These are phyloP conservation scores for Gorsachius magnificus DNA, from an alignment of 2,797 vertebrate species.

Conservation along the genomic window DNA sequence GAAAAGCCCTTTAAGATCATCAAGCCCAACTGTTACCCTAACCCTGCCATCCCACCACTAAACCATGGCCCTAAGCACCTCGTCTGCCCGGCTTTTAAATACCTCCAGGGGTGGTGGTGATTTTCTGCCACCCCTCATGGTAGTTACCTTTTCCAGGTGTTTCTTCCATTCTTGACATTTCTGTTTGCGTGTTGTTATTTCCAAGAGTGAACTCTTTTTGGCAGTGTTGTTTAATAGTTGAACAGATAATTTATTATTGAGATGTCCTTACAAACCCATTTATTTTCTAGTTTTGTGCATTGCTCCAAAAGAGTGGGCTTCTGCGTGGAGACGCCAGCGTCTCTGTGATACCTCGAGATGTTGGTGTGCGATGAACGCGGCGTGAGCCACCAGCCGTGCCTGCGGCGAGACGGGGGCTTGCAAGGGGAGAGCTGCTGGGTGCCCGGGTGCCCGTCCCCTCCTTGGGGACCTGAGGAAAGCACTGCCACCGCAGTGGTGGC, in stretches of 20 bases:
- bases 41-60: too few species aligned
- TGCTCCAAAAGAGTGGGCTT: not conserved
- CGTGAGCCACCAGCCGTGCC: rapidly evolving
- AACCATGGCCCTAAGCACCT: too few species aligned
- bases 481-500: rapidly evolving
- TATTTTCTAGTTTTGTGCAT: rapidly evolving
- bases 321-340: rapidly evolving
- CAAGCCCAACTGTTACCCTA: too few species aligned
- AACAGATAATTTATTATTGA: not conserved
- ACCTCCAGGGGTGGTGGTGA: too few species aligned
- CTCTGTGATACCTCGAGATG: not conserved
- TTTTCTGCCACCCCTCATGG: not conserved
- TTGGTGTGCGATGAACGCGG: rapidly evolving
- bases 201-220: not conserved
- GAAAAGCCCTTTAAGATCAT: too few species aligned
- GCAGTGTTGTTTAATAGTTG: not conserved
- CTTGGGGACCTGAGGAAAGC: not conserved
- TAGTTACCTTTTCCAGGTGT: rapidly evolving
- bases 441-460: rapidly evolving
- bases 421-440: rapidly evolving
- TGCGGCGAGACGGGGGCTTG: not conserved
- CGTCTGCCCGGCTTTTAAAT: too few species aligned
- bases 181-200: not conserved
- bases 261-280: not conserved
- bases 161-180: not conserved